phyloP scores from a whole-genome alignment of 2,113 vertebrate genomes.

The Pithys albifrons region DNA sequence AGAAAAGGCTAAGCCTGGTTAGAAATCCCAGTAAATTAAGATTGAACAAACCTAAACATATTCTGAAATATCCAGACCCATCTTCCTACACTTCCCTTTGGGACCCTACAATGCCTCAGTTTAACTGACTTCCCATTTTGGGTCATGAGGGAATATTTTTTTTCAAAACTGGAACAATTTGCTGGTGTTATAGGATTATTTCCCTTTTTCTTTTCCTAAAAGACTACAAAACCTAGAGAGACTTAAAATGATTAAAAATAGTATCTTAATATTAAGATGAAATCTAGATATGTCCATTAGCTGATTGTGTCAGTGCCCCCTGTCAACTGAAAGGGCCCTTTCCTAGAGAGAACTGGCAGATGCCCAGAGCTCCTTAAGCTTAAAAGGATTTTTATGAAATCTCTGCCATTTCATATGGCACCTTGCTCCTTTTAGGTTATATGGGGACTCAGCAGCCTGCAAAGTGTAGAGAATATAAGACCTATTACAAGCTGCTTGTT shows the following conservation, averaged over 20 bases:
- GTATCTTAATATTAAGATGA: neutral
- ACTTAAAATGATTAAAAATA: neutral
- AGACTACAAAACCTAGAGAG: neutral
- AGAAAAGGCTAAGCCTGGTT: neutral
- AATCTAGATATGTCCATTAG: neutral
- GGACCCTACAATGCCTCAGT: neutral
- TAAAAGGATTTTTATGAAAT: neutral
- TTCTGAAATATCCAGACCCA: neutral
- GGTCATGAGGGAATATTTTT: neutral
- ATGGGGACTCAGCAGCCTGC: neutral
- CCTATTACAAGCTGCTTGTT: neutral
- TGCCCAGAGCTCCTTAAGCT: neutral
- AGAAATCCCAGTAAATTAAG: neutral
- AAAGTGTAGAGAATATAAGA: neutral
- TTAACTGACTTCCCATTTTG: rapidly evolving
- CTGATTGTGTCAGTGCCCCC: neutral
- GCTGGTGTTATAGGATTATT: neutral
- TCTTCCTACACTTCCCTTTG: neutral
- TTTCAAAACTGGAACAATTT: neutral
- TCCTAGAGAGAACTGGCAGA: neutral
- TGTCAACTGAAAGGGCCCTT: neutral
- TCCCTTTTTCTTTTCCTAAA: neutral
- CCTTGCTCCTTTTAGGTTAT: neutral
- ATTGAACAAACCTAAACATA: neutral
- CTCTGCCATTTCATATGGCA: neutral